A percentile compares a stretch with the other conserved stretches of the same genome.
Evolutionary conservation across 2,888 invertebrate species (phyloP).

Genomic region (Mellilla xanthometata): DNA sequence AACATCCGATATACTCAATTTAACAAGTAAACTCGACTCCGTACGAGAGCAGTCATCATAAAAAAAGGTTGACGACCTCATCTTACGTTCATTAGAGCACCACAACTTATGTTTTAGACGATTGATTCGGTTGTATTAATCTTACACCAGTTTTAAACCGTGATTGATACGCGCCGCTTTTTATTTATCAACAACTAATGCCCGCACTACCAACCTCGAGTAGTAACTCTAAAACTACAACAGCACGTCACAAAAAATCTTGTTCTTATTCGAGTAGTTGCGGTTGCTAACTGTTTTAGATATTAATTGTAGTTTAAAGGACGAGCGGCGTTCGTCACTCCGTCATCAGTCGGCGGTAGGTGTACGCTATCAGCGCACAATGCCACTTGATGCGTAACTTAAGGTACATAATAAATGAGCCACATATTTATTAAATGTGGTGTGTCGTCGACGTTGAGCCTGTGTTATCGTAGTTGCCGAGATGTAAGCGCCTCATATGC

Average conservation of each 20-base stretch:
- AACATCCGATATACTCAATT: conserved; percentile 17
- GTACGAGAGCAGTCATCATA: conserved; percentile 23
- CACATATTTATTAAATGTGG: conserved; percentile 69
- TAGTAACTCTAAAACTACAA: not conserved
- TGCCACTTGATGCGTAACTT: conserved; percentile 54
- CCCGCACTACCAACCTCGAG: not conserved
- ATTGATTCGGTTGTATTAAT: conserved; percentile 18
- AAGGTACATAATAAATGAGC: conserved; percentile 70
- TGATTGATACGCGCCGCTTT: conserved; percentile 15
- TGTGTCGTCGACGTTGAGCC: conserved; percentile 59
- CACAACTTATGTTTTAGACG: conserved; percentile 12
- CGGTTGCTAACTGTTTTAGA: conserved; percentile 15
- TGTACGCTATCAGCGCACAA: conserved; percentile 38
- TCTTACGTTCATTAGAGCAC: conserved; percentile 22
- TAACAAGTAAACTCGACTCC: conserved; percentile 23
- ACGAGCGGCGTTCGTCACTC: conserved; percentile 26
- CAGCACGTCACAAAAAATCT: conserved; percentile 4
- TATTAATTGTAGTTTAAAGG: conserved; percentile 35
- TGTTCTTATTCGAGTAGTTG: conserved; percentile 24
- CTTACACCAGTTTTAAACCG: conserved; percentile 14
- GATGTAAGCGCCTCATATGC: conserved; percentile 67
- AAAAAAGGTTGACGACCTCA: conserved; percentile 41
- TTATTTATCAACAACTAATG: conserved; percentile 13
- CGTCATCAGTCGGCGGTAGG: conserved; percentile 25
- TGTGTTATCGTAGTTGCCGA: conserved; percentile 70